Evolutionary conservation across 2,113 vertebrate genomes (phyloP).

Genomic region (Spermophilus dauricus): DNA sequence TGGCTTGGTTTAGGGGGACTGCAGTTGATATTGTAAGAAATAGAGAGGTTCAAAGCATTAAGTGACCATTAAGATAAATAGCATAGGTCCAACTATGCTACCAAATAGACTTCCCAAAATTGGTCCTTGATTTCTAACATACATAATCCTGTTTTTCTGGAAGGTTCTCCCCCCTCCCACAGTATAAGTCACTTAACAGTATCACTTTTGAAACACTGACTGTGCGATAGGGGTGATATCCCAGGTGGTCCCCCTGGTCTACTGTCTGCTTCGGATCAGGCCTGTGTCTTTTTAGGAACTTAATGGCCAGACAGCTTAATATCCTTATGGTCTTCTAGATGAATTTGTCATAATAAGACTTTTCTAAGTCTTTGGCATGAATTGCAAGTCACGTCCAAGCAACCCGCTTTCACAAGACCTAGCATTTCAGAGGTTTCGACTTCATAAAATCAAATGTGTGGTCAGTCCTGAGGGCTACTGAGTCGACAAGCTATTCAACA

Average conservation of each 20-base stretch:
- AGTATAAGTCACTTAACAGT: neutral
- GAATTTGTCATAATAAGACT: neutral
- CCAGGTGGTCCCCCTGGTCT: neutral
- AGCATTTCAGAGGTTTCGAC: neutral
- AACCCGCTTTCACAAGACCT: too few relatives aligned
- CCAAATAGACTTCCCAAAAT: neutral
- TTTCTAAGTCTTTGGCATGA: neutral
- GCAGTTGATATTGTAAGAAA: neutral
- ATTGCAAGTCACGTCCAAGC: neutral
- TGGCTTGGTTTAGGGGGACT: neutral
- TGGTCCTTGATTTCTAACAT: neutral
- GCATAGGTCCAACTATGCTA: neutral
- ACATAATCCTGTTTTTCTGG: neutral
- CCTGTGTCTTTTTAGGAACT: neutral
- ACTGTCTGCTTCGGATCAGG: neutral
- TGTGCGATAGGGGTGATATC: neutral
- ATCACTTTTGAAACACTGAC: neutral
- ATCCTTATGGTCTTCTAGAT: neutral
- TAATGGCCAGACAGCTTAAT: neutral
- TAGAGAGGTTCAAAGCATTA: neutral
- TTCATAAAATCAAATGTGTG: neutral
- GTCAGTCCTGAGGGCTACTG: neutral
- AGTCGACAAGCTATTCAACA: neutral
- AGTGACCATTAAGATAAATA: neutral
- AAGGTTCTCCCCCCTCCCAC: too few relatives aligned